A percentile compares a stretch with the other conserved stretches of the same genome.
Evolutionary conservation across 2,113 vertebrate species (phyloP).

Genomic region (Dicrurus megarhynchus): DNA sequence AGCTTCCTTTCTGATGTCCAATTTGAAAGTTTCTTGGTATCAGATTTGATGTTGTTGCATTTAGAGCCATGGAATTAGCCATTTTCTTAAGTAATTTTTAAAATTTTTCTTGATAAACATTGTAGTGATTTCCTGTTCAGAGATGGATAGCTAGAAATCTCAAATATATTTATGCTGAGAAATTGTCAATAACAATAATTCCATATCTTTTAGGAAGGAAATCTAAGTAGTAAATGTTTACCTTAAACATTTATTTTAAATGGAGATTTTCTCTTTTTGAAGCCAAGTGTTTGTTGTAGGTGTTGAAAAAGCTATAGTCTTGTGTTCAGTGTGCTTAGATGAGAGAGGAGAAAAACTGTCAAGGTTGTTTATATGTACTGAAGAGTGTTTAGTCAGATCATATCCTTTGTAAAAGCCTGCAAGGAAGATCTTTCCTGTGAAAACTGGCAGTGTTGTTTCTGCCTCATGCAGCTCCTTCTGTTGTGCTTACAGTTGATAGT

Average conservation of each 20-base stretch:
- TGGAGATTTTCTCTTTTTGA: background rate
- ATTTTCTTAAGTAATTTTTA: background rate
- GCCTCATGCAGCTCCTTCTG: background rate
- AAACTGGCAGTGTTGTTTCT: background rate
- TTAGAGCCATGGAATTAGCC: background rate
- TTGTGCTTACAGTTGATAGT: background rate
- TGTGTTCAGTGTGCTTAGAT: background rate
- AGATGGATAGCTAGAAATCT: background rate
- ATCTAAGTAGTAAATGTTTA: background rate
- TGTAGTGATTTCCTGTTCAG: background rate
- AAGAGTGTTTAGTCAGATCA: background rate
- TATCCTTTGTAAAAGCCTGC: background rate
- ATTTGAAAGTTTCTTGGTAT: background rate
- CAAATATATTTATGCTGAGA: background rate
- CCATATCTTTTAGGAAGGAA: background rate
- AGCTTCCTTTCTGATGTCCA: background rate
- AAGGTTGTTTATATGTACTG: background rate
- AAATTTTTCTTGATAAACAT: background rate
- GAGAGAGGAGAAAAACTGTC: background rate
- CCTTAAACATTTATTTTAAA: no score
- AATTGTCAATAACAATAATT: background rate
- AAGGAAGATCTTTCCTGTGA: background rate
- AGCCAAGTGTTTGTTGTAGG: background rate
- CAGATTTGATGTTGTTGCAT: background rate
- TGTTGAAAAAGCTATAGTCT: background rate